These are phyloP conservation scores for Pangasius macronema DNA, from an alignment of 2,797 vertebrate genomes.

Conservation along the genomic window DNA sequence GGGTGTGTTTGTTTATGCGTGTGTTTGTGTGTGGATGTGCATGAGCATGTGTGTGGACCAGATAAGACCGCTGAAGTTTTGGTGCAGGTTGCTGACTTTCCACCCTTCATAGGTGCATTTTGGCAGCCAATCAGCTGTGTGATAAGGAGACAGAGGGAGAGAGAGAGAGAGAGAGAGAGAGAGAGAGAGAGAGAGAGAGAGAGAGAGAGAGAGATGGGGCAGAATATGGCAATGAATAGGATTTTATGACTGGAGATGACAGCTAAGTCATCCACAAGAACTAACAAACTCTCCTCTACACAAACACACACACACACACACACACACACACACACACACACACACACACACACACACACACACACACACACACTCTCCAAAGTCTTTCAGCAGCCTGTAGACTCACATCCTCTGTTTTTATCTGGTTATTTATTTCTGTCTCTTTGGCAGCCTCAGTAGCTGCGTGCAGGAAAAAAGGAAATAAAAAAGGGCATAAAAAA, in stretches of 20 bases:
- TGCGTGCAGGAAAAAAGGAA: constrained; percentile 58
- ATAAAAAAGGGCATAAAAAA: constrained; percentile 69
- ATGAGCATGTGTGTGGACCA: constrained; percentile 87
- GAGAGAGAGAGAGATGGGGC: constrained; percentile 75
- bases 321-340: constrained; percentile 41
- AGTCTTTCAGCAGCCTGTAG: constrained; percentile 24
- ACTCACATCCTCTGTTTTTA: constrained; percentile 31
- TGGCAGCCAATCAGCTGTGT: constrained; percentile 87
- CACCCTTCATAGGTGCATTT: constrained; percentile 83
- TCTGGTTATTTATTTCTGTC: constrained; percentile 65
- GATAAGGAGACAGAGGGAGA: constrained; percentile 39
- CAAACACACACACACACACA: constrained; percentile 39
- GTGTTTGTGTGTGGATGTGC: constrained; percentile 52
- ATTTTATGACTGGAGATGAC: constrained; percentile 83
- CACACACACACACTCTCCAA: constrained; percentile 26
- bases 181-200: constrained; percentile 6
- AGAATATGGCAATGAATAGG: constrained; percentile 84
- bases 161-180: constrained; percentile 5
- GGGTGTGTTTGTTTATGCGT: constrained; percentile 60
- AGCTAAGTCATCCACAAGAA: constrained; percentile 84
- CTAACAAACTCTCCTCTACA: constrained; percentile 60
- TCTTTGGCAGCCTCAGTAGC: constrained; percentile 75
- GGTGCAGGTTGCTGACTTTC: constrained; percentile 88
- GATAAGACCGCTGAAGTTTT: constrained; percentile 93
- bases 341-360: constrained; percentile 33